These are phyloP conservation scores for Drosophila mimica DNA, from an alignment of 2,888 invertebrate species.

Conservation along the genomic window DNA sequence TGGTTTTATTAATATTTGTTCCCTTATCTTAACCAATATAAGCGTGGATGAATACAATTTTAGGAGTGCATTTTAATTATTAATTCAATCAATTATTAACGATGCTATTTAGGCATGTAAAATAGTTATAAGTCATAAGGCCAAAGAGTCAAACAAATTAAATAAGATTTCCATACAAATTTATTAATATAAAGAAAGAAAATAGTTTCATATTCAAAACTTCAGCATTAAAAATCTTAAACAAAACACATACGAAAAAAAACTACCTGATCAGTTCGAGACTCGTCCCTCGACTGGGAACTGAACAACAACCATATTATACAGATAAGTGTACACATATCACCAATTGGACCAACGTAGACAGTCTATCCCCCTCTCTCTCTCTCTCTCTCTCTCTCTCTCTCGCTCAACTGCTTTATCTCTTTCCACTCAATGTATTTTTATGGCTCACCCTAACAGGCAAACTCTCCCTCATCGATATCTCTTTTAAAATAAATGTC, in stretches of 20 bases:
- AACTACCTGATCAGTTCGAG: conserved; percentile 5
- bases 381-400: background rate
- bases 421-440: conserved; percentile 1
- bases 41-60: background rate
- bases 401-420: background rate
- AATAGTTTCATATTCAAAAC: background rate
- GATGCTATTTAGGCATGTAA: too few relatives aligned
- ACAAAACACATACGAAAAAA: background rate
- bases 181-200: background rate
- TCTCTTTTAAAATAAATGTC: background rate
- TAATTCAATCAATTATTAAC: background rate
- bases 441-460: background rate
- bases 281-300: too few relatives aligned
- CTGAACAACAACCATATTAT: background rate
- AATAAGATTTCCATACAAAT: too few relatives aligned
- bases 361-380: background rate
- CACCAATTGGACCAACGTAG: conserved; percentile 19
- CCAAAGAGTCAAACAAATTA: too few relatives aligned
- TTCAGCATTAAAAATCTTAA: conserved; percentile 1
- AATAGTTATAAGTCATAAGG: too few relatives aligned
- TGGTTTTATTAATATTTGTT: background rate
- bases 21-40: background rate
- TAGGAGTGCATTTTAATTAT: background rate
- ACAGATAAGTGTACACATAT: background rate
- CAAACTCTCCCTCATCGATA: background rate